Conservation (phyloP, 2,888 invertebrate species). For the Digitonthophagus gazella region DNA sequence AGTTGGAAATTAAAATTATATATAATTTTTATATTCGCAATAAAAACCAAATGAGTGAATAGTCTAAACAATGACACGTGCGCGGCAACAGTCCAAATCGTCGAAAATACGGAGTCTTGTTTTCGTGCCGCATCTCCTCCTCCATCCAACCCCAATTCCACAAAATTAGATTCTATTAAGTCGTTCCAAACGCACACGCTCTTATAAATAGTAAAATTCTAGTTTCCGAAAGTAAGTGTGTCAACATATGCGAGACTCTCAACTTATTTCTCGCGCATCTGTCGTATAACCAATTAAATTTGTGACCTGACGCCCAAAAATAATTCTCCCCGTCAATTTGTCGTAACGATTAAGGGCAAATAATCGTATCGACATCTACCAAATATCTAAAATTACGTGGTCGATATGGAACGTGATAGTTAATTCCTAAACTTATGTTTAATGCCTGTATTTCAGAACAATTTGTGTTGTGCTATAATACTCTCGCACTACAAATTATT, state of each 20-base stretch:
- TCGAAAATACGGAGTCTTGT: neutral
- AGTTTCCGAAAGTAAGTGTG: conserved; percentile 20
- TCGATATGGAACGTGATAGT: too few relatives aligned
- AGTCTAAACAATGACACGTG: neutral
- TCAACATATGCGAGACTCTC: conserved; percentile 19
- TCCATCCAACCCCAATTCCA: conserved; percentile 12
- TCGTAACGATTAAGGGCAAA: too few relatives aligned
- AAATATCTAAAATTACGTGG: too few relatives aligned
- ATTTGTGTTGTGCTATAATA: too few relatives aligned
- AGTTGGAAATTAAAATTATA: too few relatives aligned
- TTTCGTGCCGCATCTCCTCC: neutral
- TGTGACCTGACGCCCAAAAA: too few relatives aligned
- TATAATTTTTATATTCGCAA: too few relatives aligned
- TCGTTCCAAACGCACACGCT: conserved; percentile 12
- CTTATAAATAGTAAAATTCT: conserved; percentile 24
- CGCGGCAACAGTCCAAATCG: neutral
- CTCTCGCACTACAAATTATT: too few relatives aligned
- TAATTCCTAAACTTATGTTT: too few relatives aligned
- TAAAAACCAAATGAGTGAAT: neutral
- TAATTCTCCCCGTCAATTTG: too few relatives aligned
- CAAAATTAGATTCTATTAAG: conserved; percentile 18
- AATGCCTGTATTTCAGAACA: too few relatives aligned
- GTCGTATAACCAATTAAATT: neutral
- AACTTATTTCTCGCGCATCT: conserved; percentile 3
- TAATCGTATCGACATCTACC: too few relatives aligned